phyloP scores from a whole-genome alignment of 2,888 invertebrate species.

The Camponotus fellah region DNA sequence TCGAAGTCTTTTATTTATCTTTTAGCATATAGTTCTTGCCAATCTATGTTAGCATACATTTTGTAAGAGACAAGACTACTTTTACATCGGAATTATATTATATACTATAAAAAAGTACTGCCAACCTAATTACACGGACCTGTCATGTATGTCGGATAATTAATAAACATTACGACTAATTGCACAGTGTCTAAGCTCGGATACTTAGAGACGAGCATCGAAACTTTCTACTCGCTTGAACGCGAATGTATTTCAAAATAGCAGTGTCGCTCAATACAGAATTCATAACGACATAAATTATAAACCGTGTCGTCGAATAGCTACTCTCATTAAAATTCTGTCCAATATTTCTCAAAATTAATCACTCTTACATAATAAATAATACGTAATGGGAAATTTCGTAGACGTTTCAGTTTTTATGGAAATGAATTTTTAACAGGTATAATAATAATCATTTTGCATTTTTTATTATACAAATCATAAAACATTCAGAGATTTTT shows the following conservation, averaged over 20 bases:
- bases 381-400: neutral
- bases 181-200: neutral
- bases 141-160: conserved; percentile 23
- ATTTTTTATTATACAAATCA: neutral
- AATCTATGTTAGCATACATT: neutral
- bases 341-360: conserved; percentile 5
- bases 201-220: conserved; percentile 3
- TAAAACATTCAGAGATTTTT: neutral
- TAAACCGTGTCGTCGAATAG: neutral
- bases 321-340: neutral
- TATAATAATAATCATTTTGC: conserved; percentile 10
- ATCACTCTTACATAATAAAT: neutral
- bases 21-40: neutral
- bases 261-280: conserved; percentile 25
- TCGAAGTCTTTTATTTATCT: neutral
- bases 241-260: conserved; percentile 12
- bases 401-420: neutral
- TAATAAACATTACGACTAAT: conserved; percentile 38
- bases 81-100: neutral
- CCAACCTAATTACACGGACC: conserved; percentile 38
- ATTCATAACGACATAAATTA: conserved; percentile 3
- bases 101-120: neutral
- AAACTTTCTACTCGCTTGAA: conserved; percentile 26
- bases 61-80: neutral
- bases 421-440: neutral